Evolutionary conservation across 1,140 invertebrate genomes (phyloP), one percentile per base, ranked within the genome.

Genomic region (Tetraneura akinire): DNA sequence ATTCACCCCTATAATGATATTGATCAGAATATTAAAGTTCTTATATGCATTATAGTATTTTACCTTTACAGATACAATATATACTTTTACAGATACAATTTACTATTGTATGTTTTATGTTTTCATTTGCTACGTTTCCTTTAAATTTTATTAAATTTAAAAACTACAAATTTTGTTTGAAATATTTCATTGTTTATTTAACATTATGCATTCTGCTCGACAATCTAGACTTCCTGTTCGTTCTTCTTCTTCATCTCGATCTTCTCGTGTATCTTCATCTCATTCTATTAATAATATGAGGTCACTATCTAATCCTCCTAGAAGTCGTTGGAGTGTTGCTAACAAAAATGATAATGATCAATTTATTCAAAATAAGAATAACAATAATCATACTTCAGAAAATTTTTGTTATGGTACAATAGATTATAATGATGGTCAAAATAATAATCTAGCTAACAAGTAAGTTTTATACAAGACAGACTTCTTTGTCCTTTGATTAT

Each of bases 1-100:
- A 45, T 70, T 51, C 80, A 74, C 66, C 81, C 82, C 62, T 57
- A 74, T 51, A 82, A 81, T 73, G 81, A 83, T 68, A 83, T 83
- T 71, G 83, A 82, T 83, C 80, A 81, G 23, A 70, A 37, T 62
- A 23, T 57, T 21, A 16, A 37, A 80, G 21, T 16, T 26, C 42
- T 60, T 60, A 81, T 45, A 49, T 8, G 51, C 51, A 57, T n/a
- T 49, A 80, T 60, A 70, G 51, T 32, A 57, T n/a, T 49, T 64
- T 60, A 70, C 73, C 70, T 76, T 60, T 32, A 74, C 3, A 29
- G 23, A 8, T 37, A 4, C 8, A 37, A 3, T 37, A 4, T 53
- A n/a, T 53, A 6, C 51, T 37, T 32, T 5, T 23, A 49, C 21
- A 49, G 26, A 49, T 29, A 26, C 8, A n/a, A n/a, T n/a, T 5